Evolutionary conservation across 2,797 vertebrate species (phyloP).

Genomic region (Crossoptilon crossoptilon): DNA sequence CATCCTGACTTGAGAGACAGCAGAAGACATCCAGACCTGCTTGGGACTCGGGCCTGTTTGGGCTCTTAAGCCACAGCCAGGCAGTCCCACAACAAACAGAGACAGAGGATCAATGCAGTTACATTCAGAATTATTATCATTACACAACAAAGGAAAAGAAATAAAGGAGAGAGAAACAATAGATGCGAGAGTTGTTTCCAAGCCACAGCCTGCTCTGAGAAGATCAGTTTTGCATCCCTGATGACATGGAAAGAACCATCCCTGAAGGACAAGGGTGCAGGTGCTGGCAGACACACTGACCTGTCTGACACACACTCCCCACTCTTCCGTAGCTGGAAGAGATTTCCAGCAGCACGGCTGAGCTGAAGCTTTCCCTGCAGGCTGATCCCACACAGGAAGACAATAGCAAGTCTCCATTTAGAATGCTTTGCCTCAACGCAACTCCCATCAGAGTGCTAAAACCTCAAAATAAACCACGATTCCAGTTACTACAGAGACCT

Average conservation of each 20-base stretch:
- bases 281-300: not conserved
- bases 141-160: not conserved
- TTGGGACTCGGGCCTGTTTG: accelerated
- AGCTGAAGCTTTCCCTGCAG: not conserved
- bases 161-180: not conserved
- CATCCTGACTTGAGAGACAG: not conserved
- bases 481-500: not conserved
- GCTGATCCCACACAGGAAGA: not conserved
- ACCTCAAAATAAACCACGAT: not conserved
- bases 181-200: not conserved
- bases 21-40: not conserved
- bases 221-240: slow-evolving; percentile 4
- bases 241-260: not conserved
- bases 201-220: not conserved
- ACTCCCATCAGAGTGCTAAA: not conserved
- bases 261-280: slow-evolving; percentile 27
- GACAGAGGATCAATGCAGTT: not conserved
- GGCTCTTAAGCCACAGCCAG: not conserved
- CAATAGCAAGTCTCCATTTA: not conserved
- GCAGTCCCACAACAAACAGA: not conserved
- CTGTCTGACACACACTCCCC: not conserved
- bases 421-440: not conserved
- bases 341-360: not conserved
- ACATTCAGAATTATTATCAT: not conserved
- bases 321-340: not conserved